Base-by-base conservation (phyloP, 37 sponge, comb jelly and placozoan species). In the Eunapius fragilis region DNA sequence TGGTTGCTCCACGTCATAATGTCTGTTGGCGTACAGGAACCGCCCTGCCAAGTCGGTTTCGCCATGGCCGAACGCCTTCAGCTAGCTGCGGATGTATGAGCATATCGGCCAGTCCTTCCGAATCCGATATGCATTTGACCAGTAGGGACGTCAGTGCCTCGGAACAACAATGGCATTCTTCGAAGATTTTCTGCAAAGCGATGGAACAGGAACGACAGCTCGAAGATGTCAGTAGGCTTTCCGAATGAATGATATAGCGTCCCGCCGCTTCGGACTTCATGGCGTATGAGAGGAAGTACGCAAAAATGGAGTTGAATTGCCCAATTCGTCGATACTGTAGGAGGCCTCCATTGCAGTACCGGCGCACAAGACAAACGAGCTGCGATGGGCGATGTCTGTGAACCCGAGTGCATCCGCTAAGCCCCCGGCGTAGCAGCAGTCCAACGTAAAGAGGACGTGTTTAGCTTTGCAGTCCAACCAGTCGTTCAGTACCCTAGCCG, bases 301-400 rank as follows among this genome's bases (percentile, higher is more conserved):
- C 34, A 74, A 91, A 91, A 11, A 78, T 71, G 26, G 91, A 91
- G n/a, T n/a, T n/a, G n/a, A n/a, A 26, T 86, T 67, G 34, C 68
- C 79, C 11, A 91, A 75, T 25, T 83, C 11, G 17, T 32, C 70
- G 4, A 86, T 2, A 24, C 82, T 82, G 12, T 82, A 10, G 27
- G 75, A 76, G 17, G 72, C 36, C 31, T 89, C 84, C 76, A 74
- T 45, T 13, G 80, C 78, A 25, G 79, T 76, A 10, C 70, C 11
- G 23, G 82, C 70, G 36, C 58, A 41, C 27, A 85, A 25, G 10
- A 81, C 86, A 41, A 76, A 79, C 3, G 74, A 31, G 22, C 70
- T 58, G 7, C 19, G 7, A 19, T 58, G 58, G 17, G 58, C 58
- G 58, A 58, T 67, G 0, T 33, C 31, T 17, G 31, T 70, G 19